Conservation (phyloP, 2,113 vertebrate genomes). For the Tricholaema leucomelas region DNA sequence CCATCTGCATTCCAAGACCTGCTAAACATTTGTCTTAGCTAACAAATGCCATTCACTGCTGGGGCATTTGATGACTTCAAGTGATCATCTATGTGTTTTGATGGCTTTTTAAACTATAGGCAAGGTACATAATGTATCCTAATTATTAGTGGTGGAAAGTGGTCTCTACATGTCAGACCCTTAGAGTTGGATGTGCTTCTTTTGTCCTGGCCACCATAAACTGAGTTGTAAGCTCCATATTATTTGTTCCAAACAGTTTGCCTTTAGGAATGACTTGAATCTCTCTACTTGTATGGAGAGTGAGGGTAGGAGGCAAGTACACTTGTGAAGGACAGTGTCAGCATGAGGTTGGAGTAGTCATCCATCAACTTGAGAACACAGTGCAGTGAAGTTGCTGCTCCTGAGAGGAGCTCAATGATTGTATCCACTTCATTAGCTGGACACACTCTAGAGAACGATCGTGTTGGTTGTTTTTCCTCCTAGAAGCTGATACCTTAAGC, state of each 20-base stretch:
- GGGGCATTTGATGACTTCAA: neutral
- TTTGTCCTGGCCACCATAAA: neutral
- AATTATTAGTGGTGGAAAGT: neutral
- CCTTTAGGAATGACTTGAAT: neutral
- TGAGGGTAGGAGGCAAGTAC: neutral
- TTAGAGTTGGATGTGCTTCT: neutral
- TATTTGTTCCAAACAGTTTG: neutral
- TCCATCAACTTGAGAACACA: neutral
- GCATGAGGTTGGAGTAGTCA: neutral
- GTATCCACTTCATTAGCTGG: neutral
- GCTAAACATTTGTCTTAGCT: neutral
- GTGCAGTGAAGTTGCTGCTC: neutral
- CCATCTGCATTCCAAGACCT: neutral
- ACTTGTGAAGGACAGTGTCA: neutral
- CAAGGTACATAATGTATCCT: neutral
- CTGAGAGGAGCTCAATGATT: neutral
- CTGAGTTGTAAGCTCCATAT: neutral
- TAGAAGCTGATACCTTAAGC: neutral
- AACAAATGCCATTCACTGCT: neutral
- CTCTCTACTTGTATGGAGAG: neutral
- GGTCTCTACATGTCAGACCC: neutral
- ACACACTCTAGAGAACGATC: neutral
- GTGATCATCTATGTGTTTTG: neutral
- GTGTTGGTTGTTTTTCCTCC: neutral
- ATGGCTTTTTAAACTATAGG: neutral